phyloP scores from a whole-genome alignment of 2,113 vertebrate species.

The Agelaius phoeniceus region DNA sequence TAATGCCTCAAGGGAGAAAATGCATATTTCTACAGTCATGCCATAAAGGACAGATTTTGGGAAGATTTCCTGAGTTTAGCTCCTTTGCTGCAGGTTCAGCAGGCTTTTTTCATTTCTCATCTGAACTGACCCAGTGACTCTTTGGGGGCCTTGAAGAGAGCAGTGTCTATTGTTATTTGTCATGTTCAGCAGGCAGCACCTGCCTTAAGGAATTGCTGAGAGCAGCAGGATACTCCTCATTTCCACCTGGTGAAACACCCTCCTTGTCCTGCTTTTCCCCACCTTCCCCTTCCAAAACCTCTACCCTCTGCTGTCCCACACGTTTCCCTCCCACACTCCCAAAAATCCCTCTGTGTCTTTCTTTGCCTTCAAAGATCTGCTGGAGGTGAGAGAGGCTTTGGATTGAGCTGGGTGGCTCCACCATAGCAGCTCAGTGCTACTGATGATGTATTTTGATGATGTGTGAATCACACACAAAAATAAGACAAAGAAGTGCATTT shows the following conservation, averaged over 20 bases:
- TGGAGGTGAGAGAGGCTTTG: neutral
- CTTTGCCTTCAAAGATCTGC: neutral
- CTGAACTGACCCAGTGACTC: neutral
- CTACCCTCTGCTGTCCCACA: neutral
- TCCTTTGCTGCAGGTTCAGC: slow-evolving; percentile 7
- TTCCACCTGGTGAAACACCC: neutral
- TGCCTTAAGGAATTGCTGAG: neutral
- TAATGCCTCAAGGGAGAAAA: slow-evolving; percentile 2
- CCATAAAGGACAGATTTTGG: neutral
- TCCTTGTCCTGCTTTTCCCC: neutral
- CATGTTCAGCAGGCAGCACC: neutral
- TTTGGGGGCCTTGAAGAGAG: neutral
- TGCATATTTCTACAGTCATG: neutral
- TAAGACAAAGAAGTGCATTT: neutral
- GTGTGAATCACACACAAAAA: neutral
- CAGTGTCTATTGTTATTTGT: neutral
- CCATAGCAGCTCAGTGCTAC: neutral
- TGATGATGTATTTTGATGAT: neutral
- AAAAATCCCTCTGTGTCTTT: neutral
- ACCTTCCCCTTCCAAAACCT: neutral
- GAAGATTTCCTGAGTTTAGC: slow-evolving; percentile 10
- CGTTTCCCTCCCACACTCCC: fast-evolving
- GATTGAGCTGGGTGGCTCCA: fast-evolving
- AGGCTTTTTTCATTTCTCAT: neutral
- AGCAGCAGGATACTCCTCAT: neutral